phyloP scores from a whole-genome alignment of 2,888 invertebrate genomes.

The Bellardia pandia region DNA sequence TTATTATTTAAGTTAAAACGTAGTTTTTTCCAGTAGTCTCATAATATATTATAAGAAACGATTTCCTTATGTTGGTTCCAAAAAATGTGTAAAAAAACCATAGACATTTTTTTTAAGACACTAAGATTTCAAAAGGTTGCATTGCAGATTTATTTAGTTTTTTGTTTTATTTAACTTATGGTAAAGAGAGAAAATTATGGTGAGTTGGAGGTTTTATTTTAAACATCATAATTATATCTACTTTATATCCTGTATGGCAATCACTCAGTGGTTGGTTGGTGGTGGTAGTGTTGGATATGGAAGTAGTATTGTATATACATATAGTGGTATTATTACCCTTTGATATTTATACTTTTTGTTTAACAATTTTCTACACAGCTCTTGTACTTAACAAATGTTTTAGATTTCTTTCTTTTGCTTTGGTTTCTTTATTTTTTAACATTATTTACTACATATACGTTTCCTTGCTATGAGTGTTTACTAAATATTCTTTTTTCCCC shows the following conservation, averaged over 20 bases:
- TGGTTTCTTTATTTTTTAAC: background rate
- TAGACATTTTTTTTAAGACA: background rate
- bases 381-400: conserved; percentile 21
- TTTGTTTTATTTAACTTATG: conserved; percentile 8
- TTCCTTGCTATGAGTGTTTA: background rate
- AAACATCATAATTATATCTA: conserved; percentile 23
- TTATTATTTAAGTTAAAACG: too few relatives aligned
- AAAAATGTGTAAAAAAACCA: background rate
- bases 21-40: too few relatives aligned
- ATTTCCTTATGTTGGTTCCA: too few relatives aligned
- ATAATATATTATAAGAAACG: too few relatives aligned
- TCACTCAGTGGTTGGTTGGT: background rate
- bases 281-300: background rate
- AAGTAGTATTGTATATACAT: background rate
- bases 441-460: background rate
- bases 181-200: background rate
- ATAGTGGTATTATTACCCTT: conserved; percentile 6
- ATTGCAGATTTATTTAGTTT: background rate
- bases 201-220: conserved; percentile 1
- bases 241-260: conserved; percentile 14
- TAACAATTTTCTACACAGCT: background rate
- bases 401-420: conserved; percentile 3
- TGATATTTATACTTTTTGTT: conserved; percentile 14
- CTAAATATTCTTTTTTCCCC: conserved; percentile 24
- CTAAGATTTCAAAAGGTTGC: background rate